Evolutionary conservation across 2,888 invertebrate species (phyloP).

Genomic region (Oxycera nigricornis): DNA sequence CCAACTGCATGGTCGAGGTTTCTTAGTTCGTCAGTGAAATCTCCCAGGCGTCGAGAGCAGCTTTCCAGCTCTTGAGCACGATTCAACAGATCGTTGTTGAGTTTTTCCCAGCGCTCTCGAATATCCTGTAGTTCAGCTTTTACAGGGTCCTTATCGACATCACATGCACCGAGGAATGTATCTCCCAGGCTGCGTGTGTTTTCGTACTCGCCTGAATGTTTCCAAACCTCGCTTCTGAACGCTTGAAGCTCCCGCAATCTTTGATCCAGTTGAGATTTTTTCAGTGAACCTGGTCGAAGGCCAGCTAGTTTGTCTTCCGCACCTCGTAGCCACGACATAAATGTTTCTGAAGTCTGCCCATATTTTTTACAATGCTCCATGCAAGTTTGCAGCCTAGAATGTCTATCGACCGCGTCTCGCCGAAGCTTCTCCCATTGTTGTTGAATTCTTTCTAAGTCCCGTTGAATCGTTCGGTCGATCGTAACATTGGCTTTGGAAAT

Average conservation of each 20-base stretch:
- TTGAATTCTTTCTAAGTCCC: constrained; percentile 88
- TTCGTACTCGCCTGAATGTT: constrained; percentile 91
- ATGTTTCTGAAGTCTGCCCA: constrained; percentile 81
- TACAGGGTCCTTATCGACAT: constrained; percentile 89
- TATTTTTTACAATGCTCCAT: constrained; percentile 93
- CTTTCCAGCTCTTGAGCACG: constrained; percentile 70
- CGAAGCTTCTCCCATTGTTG: constrained; percentile 91
- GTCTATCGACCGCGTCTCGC: constrained; percentile 84
- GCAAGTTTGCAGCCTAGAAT: constrained; percentile 86
- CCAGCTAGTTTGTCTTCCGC: constrained; percentile 85
- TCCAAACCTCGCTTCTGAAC: constrained; percentile 92
- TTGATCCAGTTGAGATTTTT: constrained; percentile 84
- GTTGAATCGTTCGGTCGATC: constrained; percentile 68
- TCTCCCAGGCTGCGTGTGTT: constrained; percentile 86
- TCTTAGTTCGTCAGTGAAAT: constrained; percentile 83
- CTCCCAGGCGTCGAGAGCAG: constrained; percentile 79
- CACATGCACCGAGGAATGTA: constrained; percentile 85
- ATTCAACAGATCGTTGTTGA: constrained; percentile 75
- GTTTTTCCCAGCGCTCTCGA: constrained; percentile 88
- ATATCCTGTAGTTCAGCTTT: constrained; percentile 80
- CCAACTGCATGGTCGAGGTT: constrained; percentile 86
- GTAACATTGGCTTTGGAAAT: constrained; percentile 64
- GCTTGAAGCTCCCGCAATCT: constrained; percentile 86
- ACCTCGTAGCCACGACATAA: constrained; percentile 86
- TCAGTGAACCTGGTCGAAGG: constrained; percentile 80